A percentile compares a stretch with the other conserved stretches of the same genome.
These are phyloP conservation scores for Mormyrops attenuatus DNA, from an alignment of 2,797 vertebrate species.

Conservation along the genomic window DNA sequence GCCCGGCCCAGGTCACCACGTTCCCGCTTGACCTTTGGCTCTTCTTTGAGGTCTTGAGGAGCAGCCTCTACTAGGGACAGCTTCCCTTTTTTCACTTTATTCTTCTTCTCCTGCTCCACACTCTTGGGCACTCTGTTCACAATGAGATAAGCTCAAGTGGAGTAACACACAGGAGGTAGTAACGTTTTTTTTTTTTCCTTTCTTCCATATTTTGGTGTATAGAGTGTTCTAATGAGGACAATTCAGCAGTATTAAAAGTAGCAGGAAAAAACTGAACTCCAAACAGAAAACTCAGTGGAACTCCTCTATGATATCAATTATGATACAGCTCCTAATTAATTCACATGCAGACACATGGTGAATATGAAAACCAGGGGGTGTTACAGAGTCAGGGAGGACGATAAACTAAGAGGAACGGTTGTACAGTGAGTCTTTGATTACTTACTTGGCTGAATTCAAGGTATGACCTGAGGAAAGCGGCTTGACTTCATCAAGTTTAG, in stretches of 20 bases:
- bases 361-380: neutral
- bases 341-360: neutral
- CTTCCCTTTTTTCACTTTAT: constrained; percentile 47
- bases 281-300: neutral
- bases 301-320: neutral
- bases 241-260: neutral
- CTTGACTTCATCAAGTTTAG: constrained; percentile 65
- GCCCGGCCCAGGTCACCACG: constrained; percentile 32
- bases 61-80: constrained; percentile 19
- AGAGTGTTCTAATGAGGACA: neutral
- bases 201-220: neutral
- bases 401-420: neutral
- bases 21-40: constrained; percentile 49
- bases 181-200: neutral
- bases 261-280: neutral
- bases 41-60: constrained; percentile 38
- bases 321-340: neutral
- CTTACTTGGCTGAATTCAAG: constrained; percentile 70
- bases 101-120: constrained; percentile 48
- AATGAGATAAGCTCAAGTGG: constrained; percentile 8
- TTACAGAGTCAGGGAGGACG: neutral
- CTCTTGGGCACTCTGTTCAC: constrained; percentile 34
- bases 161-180: neutral
- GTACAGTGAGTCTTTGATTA: constrained; percentile 33
- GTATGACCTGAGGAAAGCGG: constrained; percentile 48